Evolutionary conservation across 2,888 invertebrate genomes (phyloP).

Genomic region (Caradrina clavipalpis): DNA sequence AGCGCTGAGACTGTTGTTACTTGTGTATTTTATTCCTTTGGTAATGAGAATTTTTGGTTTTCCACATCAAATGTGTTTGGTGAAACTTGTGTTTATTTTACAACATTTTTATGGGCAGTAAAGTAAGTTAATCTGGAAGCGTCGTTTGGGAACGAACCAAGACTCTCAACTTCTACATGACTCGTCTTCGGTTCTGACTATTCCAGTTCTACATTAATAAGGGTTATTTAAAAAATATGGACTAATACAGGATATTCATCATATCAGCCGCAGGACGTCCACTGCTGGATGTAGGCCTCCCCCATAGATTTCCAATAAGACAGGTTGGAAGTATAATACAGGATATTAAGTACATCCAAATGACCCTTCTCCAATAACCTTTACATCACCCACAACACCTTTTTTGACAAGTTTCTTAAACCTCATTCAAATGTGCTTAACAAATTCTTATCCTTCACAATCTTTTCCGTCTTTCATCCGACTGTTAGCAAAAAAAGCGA

Average conservation of each 20-base stretch:
- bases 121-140: constrained; percentile 13
- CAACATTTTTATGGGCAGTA: not conserved
- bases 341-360: constrained; percentile 21
- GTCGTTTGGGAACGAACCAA: constrained; percentile 29
- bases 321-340: too few species aligned
- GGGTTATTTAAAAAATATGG: not conserved
- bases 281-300: too few species aligned
- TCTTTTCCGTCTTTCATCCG: constrained; percentile 51
- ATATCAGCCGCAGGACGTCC: too few species aligned
- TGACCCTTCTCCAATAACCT: constrained; percentile 31
- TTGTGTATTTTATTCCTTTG: constrained; percentile 9
- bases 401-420: constrained; percentile 46
- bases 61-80: constrained; percentile 1
- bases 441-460: constrained; percentile 51
- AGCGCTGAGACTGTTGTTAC: not conserved
- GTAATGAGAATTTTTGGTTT: constrained; percentile 4
- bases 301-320: too few species aligned
- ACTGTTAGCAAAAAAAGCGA: constrained; percentile 56
- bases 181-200: not conserved
- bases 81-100: constrained; percentile 10
- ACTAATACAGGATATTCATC: constrained; percentile 24
- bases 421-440: constrained; percentile 48
- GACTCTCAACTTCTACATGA: not conserved
- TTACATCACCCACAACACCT: constrained; percentile 36
- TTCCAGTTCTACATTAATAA: not conserved